These are phyloP conservation scores for Tillus elongatus DNA, from an alignment of 2,888 invertebrate species.

Conservation along the genomic window DNA sequence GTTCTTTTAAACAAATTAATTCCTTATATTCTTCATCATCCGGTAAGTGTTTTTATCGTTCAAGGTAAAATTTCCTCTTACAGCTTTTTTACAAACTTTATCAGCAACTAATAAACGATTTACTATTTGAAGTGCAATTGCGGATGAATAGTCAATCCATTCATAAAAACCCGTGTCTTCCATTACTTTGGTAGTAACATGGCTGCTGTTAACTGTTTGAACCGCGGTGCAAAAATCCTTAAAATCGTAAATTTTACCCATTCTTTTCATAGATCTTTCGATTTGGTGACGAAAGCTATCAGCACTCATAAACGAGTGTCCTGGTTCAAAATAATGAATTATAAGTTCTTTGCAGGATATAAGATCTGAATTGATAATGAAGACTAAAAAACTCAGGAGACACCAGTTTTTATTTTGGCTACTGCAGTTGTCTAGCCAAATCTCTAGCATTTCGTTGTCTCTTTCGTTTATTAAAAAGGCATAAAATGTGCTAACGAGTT, in stretches of 20 bases:
- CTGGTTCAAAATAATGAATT: constrained; percentile 19
- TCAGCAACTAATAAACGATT: background rate
- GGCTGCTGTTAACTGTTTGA: constrained; percentile 14
- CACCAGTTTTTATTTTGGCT: no score
- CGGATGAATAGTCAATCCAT: constrained; percentile 7
- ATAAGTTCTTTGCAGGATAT: constrained; percentile 11
- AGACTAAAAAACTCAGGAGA: constrained; percentile 18
- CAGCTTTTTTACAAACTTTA: constrained; percentile 7
- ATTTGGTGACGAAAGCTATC: constrained; percentile 19
- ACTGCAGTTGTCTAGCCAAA: constrained; percentile 22
- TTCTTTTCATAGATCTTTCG: constrained; percentile 15
- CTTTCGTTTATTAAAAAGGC: constrained; percentile 13
- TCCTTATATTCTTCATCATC: constrained; percentile 4
- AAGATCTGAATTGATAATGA: constrained; percentile 17
- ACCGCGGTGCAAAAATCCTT: constrained; percentile 15
- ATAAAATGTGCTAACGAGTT: constrained; percentile 18
- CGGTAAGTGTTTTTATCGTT: constrained; percentile 4
- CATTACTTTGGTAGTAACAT: constrained; percentile 11
- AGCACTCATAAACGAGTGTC: no score
- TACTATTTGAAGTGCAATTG: constrained; percentile 5
- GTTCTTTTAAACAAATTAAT: constrained; percentile 6
- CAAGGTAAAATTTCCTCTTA: constrained; percentile 5
- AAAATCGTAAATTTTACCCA: constrained; percentile 16
- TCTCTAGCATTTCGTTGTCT: constrained; percentile 14
- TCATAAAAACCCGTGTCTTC: constrained; percentile 1